phyloP scores from a whole-genome alignment of 30 jellyfish, hydroid and myxozoan species.

The Sanderia malayensis region DNA sequence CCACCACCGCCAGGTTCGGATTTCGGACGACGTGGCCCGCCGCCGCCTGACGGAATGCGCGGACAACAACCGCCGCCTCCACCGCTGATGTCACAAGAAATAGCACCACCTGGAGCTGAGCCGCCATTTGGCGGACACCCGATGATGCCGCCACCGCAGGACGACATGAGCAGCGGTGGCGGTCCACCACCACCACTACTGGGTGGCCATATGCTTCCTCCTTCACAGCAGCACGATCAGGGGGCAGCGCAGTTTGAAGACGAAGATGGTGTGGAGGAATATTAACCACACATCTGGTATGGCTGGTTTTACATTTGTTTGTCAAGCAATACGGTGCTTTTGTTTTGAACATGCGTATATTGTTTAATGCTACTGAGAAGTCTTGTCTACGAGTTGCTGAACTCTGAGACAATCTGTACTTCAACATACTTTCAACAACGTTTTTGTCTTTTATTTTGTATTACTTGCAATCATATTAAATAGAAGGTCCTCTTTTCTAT shows the following conservation, averaged over 20 bases:
- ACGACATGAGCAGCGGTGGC: background rate
- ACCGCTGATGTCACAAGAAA: slow-evolving; percentile 2
- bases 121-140: slow-evolving; percentile 14
- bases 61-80: slow-evolving; percentile 2
- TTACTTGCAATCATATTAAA: no score
- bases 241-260: background rate
- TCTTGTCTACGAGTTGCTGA: no score
- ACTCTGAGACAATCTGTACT: no score
- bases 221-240: background rate
- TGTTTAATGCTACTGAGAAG: no score
- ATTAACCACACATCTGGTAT: no score
- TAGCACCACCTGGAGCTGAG: slow-evolving; percentile 53
- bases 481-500: no score
- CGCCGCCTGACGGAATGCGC: background rate
- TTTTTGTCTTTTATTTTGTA: no score
- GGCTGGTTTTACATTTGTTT: no score
- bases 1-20: slow-evolving; percentile 60
- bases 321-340: no score
- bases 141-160: slow-evolving; percentile 40
- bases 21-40: background rate
- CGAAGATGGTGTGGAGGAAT: slow-evolving; percentile 8
- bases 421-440: no score
- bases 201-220: background rate
- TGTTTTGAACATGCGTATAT: no score
- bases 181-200: slow-evolving; percentile 39